Base-by-base conservation (phyloP, 2,888 invertebrate genomes). In the Amiota communis region DNA sequence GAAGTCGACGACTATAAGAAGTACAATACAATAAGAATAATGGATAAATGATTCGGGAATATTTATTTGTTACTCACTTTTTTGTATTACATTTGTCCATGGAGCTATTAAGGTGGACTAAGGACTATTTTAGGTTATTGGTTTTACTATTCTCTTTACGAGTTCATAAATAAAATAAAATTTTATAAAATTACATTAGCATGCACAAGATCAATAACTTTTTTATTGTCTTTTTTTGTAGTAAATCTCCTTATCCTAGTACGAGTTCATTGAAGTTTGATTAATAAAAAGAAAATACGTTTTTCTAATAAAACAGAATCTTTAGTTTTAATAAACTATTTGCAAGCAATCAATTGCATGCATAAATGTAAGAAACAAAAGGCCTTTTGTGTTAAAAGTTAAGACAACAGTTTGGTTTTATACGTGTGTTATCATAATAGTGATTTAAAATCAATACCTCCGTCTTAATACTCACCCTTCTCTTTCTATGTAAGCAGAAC, bases 291-390 rank as follows among this genome's bases (percentile, higher is more conserved):
- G n/a, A n/a, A n/a, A n/a, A 15, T 17, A 57, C n/a, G 57, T 57
- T 57, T 57, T 15, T 11, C 51, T 51, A 51, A 2, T 51, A 11
- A 59, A 59, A 20, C 12, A 20, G 8, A 10, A 61, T 36, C 2
- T 17, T 56, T 13, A 15, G 20, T 9, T 12, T 47, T n/a, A 0
- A 64, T 15, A 13, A 15, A 6, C 9, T 46, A 15, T 36, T 3
- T 8, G 64, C 64, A 74, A 81, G 67, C 79, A 81, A 84, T 83
- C 81, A 78, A 76, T 84, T 80, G 83, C 84, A 84, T 80, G 81
- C 84, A 83, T 75, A 71, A 71, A 46, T 47, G 13, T 51, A 61
- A 15, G 71, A 63, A 70, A 63, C 70, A 72, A 77, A 77, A 73
- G 74, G 13, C 67, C 70, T 63, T 12, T n/a, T 46, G 13, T 10